Conservation (phyloP, 2,113 vertebrate species). For the Benitochromis conjunctus region DNA sequence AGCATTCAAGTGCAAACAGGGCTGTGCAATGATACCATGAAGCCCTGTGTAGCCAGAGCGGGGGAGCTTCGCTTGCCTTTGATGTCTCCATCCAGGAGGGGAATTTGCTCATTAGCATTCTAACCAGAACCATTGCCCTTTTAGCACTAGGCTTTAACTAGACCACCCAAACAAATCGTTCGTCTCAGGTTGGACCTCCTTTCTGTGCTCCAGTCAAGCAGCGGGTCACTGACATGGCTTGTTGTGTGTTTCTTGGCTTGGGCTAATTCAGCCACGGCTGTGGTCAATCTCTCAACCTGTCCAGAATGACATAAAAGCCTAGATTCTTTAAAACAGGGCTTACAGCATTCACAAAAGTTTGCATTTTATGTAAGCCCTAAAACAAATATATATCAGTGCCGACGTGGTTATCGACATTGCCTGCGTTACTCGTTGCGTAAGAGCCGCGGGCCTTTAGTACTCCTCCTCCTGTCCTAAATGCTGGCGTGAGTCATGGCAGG, state of each 20-base stretch:
- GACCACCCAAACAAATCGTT: constrained; percentile 68
- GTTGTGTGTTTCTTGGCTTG: constrained; percentile 6
- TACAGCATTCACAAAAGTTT: background rate
- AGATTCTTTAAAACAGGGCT: background rate
- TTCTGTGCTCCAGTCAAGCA: constrained; percentile 27
- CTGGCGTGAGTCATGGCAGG: constrained; percentile 23
- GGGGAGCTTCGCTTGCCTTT: constrained; percentile 48
- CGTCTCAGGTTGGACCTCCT: constrained; percentile 19
- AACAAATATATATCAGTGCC: background rate
- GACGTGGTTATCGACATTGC: background rate
- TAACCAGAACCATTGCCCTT: constrained; percentile 53
- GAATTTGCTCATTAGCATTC: constrained; percentile 67
- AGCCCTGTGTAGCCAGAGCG: constrained; percentile 35
- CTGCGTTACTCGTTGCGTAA: constrained; percentile 38
- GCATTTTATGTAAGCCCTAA: background rate
- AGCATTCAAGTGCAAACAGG: background rate
- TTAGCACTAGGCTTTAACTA: constrained; percentile 61
- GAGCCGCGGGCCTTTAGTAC: background rate
- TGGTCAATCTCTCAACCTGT: background rate
- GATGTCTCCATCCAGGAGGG: constrained; percentile 65
- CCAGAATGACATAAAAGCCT: background rate
- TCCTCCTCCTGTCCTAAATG: constrained; percentile 20
- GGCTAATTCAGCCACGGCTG: constrained; percentile 43
- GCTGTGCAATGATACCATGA: constrained; percentile 45
- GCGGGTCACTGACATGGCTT: background rate